A percentile compares a stretch with the other conserved stretches of the same genome.
Evolutionary conservation across 2,888 invertebrate genomes (phyloP).

Genomic region (Amphipyra berbera): DNA sequence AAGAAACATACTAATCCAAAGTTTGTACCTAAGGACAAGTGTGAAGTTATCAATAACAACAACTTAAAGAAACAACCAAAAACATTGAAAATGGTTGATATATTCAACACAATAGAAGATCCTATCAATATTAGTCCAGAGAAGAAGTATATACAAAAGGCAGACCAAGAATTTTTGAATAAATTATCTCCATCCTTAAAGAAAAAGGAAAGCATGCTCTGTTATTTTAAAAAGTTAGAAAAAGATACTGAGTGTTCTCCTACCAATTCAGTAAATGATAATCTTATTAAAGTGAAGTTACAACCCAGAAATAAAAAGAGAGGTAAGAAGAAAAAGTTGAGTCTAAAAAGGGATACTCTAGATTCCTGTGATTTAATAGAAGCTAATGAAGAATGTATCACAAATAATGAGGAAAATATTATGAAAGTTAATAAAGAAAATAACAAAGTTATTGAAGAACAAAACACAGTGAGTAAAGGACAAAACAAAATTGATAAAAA

Average conservation of each 20-base stretch:
- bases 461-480: background rate
- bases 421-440: constrained; percentile 15
- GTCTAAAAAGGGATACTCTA: constrained; percentile 55
- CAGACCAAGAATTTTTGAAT: constrained; percentile 85
- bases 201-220: constrained; percentile 90
- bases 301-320: constrained; percentile 73
- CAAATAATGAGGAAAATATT: background rate
- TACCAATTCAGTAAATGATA: constrained; percentile 64
- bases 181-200: constrained; percentile 90
- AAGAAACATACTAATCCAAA: constrained; percentile 33
- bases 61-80: constrained; percentile 55
- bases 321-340: constrained; percentile 68
- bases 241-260: constrained; percentile 67
- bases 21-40: constrained; percentile 8
- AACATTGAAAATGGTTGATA: constrained; percentile 70
- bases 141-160: constrained; percentile 67
- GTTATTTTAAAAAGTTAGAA: constrained; percentile 89
- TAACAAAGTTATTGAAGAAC: constrained; percentile 20
- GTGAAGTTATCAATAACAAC: constrained; percentile 36
- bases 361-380: constrained; percentile 38
- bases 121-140: constrained; percentile 50
- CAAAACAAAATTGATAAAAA: constrained; percentile 4
- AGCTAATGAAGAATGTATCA: constrained; percentile 13
- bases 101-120: constrained; percentile 67
- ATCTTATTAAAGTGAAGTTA: constrained; percentile 78